Conservation (phyloP, 2,113 vertebrate species). For the Lepidothrix coronata region DNA sequence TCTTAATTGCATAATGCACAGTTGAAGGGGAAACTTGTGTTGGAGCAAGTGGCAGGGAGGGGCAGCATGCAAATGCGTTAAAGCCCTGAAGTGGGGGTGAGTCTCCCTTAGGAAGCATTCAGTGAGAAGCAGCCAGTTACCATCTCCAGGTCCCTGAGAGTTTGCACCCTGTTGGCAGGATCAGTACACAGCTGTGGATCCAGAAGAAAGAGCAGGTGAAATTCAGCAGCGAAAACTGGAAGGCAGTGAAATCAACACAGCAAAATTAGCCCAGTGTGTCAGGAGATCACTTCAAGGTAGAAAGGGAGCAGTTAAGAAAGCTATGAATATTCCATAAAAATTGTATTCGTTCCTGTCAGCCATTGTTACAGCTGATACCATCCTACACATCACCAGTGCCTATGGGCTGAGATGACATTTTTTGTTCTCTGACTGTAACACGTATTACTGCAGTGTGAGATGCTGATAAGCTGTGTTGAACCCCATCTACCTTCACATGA, state of each 20-base stretch:
- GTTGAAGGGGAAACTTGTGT: background rate
- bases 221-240: background rate
- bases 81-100: background rate
- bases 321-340: background rate
- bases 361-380: background rate
- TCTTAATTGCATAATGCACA: background rate
- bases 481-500: background rate
- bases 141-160: background rate
- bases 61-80: background rate
- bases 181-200: background rate
- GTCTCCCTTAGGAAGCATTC: background rate
- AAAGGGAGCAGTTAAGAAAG: background rate
- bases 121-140: background rate
- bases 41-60: background rate
- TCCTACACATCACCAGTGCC: rapidly evolving
- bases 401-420: background rate
- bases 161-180: background rate
- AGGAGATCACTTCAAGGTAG: background rate
- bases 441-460: rapidly evolving
- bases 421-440: background rate
- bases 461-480: background rate
- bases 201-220: background rate
- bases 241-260: background rate
- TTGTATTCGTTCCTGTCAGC: background rate
- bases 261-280: background rate